Evolutionary conservation across 2,113 vertebrate species (phyloP).

Genomic region (Lampris incognitus): DNA sequence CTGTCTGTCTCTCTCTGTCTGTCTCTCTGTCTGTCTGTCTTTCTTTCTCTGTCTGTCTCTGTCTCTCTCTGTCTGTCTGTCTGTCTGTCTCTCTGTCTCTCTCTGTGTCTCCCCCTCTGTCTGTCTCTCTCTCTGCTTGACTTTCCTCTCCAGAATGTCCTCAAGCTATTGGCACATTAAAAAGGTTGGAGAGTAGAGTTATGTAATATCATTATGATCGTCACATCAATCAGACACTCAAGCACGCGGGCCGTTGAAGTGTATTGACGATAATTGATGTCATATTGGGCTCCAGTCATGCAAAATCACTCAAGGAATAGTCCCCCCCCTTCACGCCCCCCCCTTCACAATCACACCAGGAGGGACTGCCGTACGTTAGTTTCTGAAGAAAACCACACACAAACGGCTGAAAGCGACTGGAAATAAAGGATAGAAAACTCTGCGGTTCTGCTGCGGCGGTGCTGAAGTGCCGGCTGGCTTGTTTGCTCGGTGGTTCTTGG

Average conservation of each 20-base stretch:
- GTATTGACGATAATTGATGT: constrained; percentile 61
- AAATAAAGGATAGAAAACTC: constrained; percentile 17
- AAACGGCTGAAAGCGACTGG: constrained; percentile 36
- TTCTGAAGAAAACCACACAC: constrained; percentile 19
- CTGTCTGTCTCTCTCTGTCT: background rate
- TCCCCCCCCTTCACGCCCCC: constrained; percentile 30
- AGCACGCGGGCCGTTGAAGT: constrained; percentile 31
- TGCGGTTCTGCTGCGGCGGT: constrained; percentile 31
- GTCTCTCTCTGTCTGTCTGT: background rate
- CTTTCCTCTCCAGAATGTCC: constrained; percentile 9
- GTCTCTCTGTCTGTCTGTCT: background rate
- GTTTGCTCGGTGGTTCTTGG: constrained; percentile 23
- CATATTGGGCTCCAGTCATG: constrained; percentile 11
- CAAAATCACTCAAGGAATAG: constrained; percentile 12
- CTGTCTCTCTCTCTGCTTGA: constrained; percentile 27
- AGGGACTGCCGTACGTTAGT: constrained; percentile 28
- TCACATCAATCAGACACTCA: constrained; percentile 29
- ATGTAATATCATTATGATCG: constrained; percentile 28
- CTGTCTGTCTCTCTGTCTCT: constrained; percentile 13
- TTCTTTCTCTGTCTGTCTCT: background rate
- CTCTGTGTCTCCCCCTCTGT: constrained; percentile 6
- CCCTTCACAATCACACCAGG: constrained; percentile 39
- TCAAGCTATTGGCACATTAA: constrained; percentile 17
- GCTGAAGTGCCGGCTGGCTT: constrained; percentile 9
- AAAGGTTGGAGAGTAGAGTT: background rate